Evolutionary conservation across 2,888 invertebrate genomes (phyloP).

Genomic region (Mesodorylaimus sp.): DNA sequence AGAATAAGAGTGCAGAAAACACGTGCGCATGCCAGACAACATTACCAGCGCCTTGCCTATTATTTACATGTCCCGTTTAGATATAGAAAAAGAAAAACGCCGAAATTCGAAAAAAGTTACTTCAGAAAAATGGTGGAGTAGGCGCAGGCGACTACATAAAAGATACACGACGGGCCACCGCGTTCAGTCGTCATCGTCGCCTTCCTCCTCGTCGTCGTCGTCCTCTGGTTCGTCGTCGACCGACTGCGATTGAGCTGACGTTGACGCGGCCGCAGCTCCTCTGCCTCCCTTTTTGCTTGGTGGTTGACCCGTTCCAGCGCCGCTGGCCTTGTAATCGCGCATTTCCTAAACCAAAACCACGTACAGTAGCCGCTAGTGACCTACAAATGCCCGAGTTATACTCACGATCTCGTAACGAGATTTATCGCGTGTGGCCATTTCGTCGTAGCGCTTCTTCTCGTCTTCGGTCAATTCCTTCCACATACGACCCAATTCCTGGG

Average conservation of each 20-base stretch:
- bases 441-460: constrained; percentile 31
- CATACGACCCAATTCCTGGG: constrained; percentile 25
- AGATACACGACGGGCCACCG: no score
- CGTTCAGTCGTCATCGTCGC: neutral
- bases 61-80: no score
- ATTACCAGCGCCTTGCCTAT: no score
- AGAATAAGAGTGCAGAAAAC: no score
- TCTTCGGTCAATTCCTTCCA: constrained; percentile 31
- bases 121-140: no score
- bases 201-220: neutral
- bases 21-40: no score
- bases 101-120: no score
- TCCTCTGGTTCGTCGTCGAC: neutral
- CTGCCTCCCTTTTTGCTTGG: neutral
- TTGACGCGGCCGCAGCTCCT: neutral
- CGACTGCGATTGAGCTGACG: neutral
- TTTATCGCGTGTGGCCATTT: constrained; percentile 32
- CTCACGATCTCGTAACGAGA: constrained; percentile 30
- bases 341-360: constrained; percentile 49
- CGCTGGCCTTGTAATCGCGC: constrained; percentile 64
- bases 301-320: neutral
- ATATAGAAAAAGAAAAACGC: no score
- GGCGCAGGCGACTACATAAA: no score
- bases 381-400: no score
- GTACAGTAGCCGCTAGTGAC: no score